Evolutionary conservation across 1,140 invertebrate genomes (phyloP), one percentile per base, ranked within the genome.

Genomic region (Drosophila bocqueti): DNA sequence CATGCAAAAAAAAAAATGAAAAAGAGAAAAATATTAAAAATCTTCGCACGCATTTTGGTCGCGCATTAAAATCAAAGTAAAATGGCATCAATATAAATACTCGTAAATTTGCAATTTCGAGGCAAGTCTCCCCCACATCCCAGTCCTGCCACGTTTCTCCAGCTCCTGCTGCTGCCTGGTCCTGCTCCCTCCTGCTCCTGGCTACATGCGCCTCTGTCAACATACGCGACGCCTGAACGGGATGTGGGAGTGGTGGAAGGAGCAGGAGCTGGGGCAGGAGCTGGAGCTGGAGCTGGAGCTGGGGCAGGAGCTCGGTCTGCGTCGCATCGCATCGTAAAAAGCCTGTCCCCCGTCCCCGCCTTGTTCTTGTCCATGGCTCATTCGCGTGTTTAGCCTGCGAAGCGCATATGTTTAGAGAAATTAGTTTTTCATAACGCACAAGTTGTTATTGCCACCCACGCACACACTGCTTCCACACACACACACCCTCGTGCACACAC

Each of bases 401-500:
- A 87, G 79, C 85, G 84, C 90, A 91, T 91, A 91, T 91, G 90
- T 91, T 91, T 91, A 91, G 90, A 91, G 90, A 91, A 91, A 91
- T 91, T 91, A 91, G 90, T 91, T 91, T 91, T 87, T 84, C 90
- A 91, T 91, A 92, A 92, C 90, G 84, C 90, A 85, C 81, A 91
- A 91, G 90, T 91, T 91, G 87, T 84, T 90, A 90, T 90, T 90
- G 81, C 85, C 81, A 72, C 61, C 47, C 77, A 60, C 69, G 42
- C 81, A 59, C 29, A 7, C 29, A 29, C 29, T 24, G 24, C 24
- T 24, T 0, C 24, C 24, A 29, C 47, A 31, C 58, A 21, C 62
- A 10, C 58, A 18, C 57, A 31, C 46, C 8, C 60, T 42, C 54
- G 7, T 42, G 50, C 50, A 36, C 71, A 40, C 73, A 38, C 46